Base-by-base conservation (phyloP, 2,888 invertebrate genomes). In the Tinea semifulvella region DNA sequence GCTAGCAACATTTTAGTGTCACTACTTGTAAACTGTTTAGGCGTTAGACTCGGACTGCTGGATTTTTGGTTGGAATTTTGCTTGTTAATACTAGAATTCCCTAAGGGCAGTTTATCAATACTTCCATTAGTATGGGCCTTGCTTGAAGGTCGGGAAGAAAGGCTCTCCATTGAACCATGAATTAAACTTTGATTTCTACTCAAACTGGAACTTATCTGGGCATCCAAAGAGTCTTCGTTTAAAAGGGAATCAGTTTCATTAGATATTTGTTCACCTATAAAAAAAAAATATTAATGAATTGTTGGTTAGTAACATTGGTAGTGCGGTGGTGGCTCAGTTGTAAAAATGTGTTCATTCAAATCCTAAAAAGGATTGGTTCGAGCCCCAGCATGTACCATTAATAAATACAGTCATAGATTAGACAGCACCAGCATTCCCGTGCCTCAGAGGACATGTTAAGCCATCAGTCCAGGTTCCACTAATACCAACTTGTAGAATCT, bases 201-300 rank as follows among this genome's bases (percentile, higher is more conserved):
- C 38, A 75, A 53, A 27, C 67, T 65, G 27, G 80, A 58, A 49
- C 80, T 82, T 28, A 86, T 80, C 81, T 89, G 84, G 65, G 88
- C 85, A 65, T 90, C 85, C 58, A 87, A 86, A 49, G 88, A 86
- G 71, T 90, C 86, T 68, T 91, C 87, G 76, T 87, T 87, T 46
- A 90, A 91, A 65, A 92, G 91, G 10, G 93, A 93, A 75, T 94
- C 94, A 35, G 92, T 91, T 75, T 94, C 94, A 71, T 93, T 94
- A 61, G 91, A 89, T n/a, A n/a, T n/a, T 58, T 90, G 85, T 65
- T 92, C 92, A 79, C 88, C 91, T 91, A 64, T 47, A 76, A 74
- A 62, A 49, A 49, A 47, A 46, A 19, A 43, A 42, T 43, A 48
- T n/a, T n/a, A n/a, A n/a, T n/a, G n/a, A n/a, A n/a, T n/a, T n/a